phyloP scores from a whole-genome alignment of 2,797 vertebrate genomes.

The Linurgus olivaceus region DNA sequence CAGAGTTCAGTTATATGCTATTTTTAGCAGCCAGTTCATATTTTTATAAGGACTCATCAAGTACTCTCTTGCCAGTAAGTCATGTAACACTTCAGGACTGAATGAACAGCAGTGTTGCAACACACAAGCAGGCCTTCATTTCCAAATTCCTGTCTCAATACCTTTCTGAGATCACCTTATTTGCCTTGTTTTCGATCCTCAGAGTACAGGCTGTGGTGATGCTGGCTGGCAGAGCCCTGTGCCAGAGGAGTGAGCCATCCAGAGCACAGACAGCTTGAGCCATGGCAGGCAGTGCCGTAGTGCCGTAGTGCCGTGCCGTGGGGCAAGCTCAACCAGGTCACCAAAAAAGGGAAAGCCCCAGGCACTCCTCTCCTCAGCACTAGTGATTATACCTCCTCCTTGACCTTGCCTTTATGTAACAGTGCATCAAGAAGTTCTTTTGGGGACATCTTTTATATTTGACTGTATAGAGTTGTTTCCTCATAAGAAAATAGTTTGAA shows the following conservation, averaged over 20 bases:
- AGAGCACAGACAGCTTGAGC: neutral
- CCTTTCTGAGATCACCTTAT: neutral
- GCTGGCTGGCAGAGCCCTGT: neutral
- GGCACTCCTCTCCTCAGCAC: neutral
- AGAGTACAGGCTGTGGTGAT: neutral
- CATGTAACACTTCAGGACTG: neutral
- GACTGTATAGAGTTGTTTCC: neutral
- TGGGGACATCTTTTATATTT: neutral
- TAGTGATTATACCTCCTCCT: accelerated
- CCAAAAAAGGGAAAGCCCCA: neutral
- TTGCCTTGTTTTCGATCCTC: neutral
- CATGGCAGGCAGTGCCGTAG: accelerated
- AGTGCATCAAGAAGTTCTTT: neutral
- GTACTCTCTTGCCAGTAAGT: neutral
- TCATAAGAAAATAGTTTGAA: neutral
- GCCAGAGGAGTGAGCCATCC: neutral
- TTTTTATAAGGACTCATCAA: neutral
- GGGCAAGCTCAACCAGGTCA: neutral
- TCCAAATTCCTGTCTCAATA: neutral
- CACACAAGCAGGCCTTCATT: neutral
- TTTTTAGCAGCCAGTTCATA: neutral
- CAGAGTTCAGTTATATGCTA: neutral
- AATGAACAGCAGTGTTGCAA: neutral
- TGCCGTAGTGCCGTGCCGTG: accelerated
- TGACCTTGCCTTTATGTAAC: neutral